Evolutionary conservation across 2,113 vertebrate species (phyloP).

Genomic region (Piprites chloris): DNA sequence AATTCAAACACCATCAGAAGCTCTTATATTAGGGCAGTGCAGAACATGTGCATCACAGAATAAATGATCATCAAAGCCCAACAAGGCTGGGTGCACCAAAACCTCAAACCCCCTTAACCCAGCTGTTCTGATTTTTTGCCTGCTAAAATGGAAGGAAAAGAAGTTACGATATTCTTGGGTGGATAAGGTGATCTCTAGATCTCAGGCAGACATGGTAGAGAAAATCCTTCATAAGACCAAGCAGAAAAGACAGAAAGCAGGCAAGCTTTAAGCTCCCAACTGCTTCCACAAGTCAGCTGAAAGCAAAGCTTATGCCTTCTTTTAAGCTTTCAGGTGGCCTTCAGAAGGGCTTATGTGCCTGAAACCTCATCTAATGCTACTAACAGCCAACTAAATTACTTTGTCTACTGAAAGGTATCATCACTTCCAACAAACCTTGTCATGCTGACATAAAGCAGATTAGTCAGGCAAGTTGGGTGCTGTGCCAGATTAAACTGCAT

Average conservation of each 20-base stretch:
- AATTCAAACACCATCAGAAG: background rate
- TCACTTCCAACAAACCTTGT: conserved; percentile 18
- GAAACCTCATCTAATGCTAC: background rate
- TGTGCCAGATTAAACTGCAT: conserved; percentile 49
- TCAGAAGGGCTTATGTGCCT: background rate
- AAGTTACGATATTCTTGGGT: background rate
- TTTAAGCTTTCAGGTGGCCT: background rate
- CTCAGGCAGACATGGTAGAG: background rate
- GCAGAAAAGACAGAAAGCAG: background rate
- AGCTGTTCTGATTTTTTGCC: background rate
- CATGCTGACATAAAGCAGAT: conserved; percentile 46
- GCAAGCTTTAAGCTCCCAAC: background rate
- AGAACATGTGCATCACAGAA: background rate
- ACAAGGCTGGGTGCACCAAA: background rate
- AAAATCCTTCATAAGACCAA: background rate
- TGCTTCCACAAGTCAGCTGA: background rate
- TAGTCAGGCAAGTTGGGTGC: conserved; percentile 35
- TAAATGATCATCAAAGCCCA: background rate
- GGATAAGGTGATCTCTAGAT: background rate
- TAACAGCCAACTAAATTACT: background rate
- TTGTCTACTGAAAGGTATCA: conserved; percentile 8
- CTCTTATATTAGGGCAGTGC: background rate
- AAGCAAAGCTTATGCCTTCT: background rate
- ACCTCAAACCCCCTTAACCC: background rate
- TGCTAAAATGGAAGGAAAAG: background rate